Evolutionary conservation across 2,888 invertebrate genomes (phyloP), one percentile per base, ranked within the genome.

Genomic region (Volucella bombylans): DNA sequence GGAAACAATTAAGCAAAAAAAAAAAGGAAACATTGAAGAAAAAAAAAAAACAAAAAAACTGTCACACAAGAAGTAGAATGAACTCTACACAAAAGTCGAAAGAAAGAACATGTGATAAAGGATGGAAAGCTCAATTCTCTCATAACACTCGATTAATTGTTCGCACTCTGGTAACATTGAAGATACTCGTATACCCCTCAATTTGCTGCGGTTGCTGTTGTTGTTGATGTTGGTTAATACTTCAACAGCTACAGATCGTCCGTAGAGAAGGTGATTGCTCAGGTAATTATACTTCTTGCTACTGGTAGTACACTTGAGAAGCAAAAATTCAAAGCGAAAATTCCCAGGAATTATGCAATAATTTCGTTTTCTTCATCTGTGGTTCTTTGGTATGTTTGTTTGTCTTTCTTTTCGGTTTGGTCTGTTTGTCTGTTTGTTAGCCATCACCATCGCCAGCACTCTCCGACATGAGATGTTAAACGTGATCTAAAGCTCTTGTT

Each of bases 261-360:
- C 23, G 49, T 55, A 68, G 67, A 18, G 50, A 67, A 69, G 57
- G 67, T 80, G 76, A 80, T 68, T 80, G 76, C 85, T 72, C 74
- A 71, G 65, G 74, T 83, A 79, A 85, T 76, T 81, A 62, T 52
- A 71, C 74, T 67, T 65, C 71, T 78, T 73, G 55, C 65, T 65
- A 59, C 71, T 43, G 79, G 64, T 65, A 59, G 61, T 82, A 68
- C 55, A 68, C 52, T 71, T 15, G 9, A 61, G 18, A 43, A 12
- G 57, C 8, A 73, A 52, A 54, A 54, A 14, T 23, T 23, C 23
- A 55, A 50, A 61, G 73, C 39, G 72, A 61, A 67, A 76, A 68
- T 85, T 81, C 71, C 10, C 50, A 77, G 67, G 85, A 85, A 85
- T 85, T 85, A 85, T 85, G 85, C 85, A 85, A 85, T 85, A 71